Base-by-base conservation (phyloP, 2,113 vertebrate species). In the Merops nubicus region DNA sequence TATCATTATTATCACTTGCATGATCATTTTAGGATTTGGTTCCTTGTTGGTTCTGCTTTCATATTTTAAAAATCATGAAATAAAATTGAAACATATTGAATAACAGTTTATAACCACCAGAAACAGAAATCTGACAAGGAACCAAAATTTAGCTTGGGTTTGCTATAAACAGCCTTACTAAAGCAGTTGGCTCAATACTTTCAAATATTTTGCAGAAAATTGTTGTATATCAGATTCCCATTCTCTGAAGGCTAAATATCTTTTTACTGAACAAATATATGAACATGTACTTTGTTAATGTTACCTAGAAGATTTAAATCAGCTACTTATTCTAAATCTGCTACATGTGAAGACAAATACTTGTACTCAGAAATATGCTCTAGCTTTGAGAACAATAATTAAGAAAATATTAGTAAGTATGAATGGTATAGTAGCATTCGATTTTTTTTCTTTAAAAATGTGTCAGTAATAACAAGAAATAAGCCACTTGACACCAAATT, bases 141-240 rank as follows among this genome's bases (percentile, higher is more conserved):
- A 56, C 15, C 13, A 43, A 63, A 77, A 82, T 51, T 40, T 19
- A 48, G 5, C 33, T 59, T 67, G 34, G 5, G 10, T 17, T 74
- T 88, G 5, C 34, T 74, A 6, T 6, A 67, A 77, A 38, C 17
- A 79, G n/a, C 13, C 38, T 47, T 56, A 15, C 25, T 86, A 54
- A 91, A 68, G 6, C 26, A 81, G 20, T 59, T 38, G 31, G 14
- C 19, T 78, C 31, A 68, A 26, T 26, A 18, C 7, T 64, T 79
- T 42, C 26, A 64, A 59, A 43, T 48, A n/a, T 57, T 96, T 94
- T 89, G 60, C 14, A 93, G 57, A 60, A 87, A 68, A 72, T 1
- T 56, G 1, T 20, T 22, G 1, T 26, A 28, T 19, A 2, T 8
- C 26, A 84, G 33, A 42, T 72, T 45, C 10, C 5, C 5, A n/a